A percentile compares a stretch with the other conserved stretches of the same genome.
phyloP scores from a whole-genome alignment of 92 coral and sea anemone genomes.

The Umimayanthus kanabou region DNA sequence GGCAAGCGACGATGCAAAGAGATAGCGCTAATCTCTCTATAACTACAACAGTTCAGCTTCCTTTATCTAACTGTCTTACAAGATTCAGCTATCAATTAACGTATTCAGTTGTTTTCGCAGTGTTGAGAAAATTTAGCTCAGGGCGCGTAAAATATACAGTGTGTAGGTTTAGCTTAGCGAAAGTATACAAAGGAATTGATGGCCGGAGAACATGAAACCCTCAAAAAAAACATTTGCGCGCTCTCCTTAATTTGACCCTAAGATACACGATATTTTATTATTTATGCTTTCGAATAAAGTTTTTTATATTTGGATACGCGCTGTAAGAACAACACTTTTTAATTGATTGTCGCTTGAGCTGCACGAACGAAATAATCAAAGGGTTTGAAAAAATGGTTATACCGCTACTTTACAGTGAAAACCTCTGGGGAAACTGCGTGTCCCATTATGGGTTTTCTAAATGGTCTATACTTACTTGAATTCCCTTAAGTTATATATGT shows the following conservation, averaged over 20 bases:
- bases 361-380: slow-evolving; percentile 33
- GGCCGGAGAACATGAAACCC: slow-evolving; percentile 40
- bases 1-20: slow-evolving; percentile 43
- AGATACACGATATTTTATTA: slow-evolving; percentile 49
- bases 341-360: slow-evolving; percentile 17
- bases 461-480: slow-evolving; percentile 20
- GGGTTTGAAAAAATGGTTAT: slow-evolving; percentile 11
- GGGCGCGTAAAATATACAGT: slow-evolving; percentile 55
- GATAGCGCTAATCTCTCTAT: slow-evolving; percentile 51
- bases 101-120: slow-evolving; percentile 21
- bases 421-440: background rate
- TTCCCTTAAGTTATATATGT: background rate
- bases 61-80: slow-evolving; percentile 38
- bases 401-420: background rate
- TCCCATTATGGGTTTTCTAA: slow-evolving; percentile 30
- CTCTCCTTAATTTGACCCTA: slow-evolving; percentile 57
- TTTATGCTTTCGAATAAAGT: slow-evolving; percentile 33
- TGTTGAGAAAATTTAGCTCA: slow-evolving; percentile 29
- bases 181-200: slow-evolving; percentile 53
- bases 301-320: slow-evolving; percentile 9
- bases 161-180: slow-evolving; percentile 65
- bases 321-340: slow-evolving; percentile 27
- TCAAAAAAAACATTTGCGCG: slow-evolving; percentile 73
- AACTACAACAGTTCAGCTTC: slow-evolving; percentile 47
- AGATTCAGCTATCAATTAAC: slow-evolving; percentile 38